phyloP scores from a whole-genome alignment of 2,888 invertebrate species.

The Polymixis lichenea region DNA sequence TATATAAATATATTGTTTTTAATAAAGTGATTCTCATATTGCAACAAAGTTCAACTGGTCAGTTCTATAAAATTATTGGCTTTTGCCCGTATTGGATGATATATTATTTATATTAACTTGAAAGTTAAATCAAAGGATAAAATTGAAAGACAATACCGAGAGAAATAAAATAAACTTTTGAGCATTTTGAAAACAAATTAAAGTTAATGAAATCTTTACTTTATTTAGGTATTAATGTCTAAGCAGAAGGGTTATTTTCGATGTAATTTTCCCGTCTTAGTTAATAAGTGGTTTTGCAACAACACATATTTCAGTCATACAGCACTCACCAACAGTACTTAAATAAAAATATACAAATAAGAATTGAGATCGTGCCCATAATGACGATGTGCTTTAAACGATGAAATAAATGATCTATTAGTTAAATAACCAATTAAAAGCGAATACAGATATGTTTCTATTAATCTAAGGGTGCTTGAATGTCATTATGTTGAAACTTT shows the following conservation, averaged over 20 bases:
- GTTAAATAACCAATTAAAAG: conserved; percentile 66
- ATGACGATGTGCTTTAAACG: conserved; percentile 77
- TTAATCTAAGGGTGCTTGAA: conserved; percentile 48
- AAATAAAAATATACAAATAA: conserved; percentile 80
- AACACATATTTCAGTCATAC: conserved; percentile 68
- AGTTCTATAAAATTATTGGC: conserved; percentile 15
- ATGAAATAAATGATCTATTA: conserved; percentile 57
- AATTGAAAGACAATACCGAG: conserved; percentile 24
- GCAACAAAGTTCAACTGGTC: conserved; percentile 43
- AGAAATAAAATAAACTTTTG: conserved; percentile 36
- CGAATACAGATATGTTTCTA: conserved; percentile 55
- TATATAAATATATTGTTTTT: conserved; percentile 41
- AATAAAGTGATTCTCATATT: conserved; percentile 46
- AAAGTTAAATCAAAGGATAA: conserved; percentile 13
- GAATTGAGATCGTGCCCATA: conserved; percentile 88
- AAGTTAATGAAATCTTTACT: conserved; percentile 18
- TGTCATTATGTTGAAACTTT: conserved; percentile 16
- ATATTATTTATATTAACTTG: conserved; percentile 13
- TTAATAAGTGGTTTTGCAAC: conserved; percentile 50
- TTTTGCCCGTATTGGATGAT: not conserved
- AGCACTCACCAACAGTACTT: conserved; percentile 74
- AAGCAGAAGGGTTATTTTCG: conserved; percentile 36
- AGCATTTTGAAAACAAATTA: conserved; percentile 34
- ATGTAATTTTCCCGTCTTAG: conserved; percentile 27
- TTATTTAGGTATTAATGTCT: conserved; percentile 25